Base-by-base conservation (phyloP, 2,113 vertebrate species). In the Puntigrus tetrazona region DNA sequence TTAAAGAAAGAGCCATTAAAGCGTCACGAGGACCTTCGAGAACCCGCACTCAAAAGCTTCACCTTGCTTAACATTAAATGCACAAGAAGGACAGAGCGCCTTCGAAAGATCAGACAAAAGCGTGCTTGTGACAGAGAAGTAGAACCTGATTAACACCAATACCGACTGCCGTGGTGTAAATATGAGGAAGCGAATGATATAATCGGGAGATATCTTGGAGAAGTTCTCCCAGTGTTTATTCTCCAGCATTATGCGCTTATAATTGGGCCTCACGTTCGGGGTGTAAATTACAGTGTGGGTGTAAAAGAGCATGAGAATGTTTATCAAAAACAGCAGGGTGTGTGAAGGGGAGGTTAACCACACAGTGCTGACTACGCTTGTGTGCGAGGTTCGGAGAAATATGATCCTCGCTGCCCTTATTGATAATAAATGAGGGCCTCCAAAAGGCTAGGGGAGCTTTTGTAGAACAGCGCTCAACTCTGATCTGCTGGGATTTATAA, bases 391-490 rank as follows among this genome's bases (percentile, higher is more conserved):
- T 45, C 29, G n/a, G 5, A 45, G 27, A 47, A 31, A 80, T 14
- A 43, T 47, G 78, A 80, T 80, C 9, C 22, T 13, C 1, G 1
- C 27, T 34, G 38, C 3, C 3, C n/a, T 31, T 34, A 43, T 34
- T 11, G 18, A 80, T 80, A 29, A 79, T 79, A 10, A 67, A 45
- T 59, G 31, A 80, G 9, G 34, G 34, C 34, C 13, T 29, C 8
- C 36, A 79, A 80, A 79, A 75, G 41, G 38, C 59, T 45, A 80
- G 22, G 13, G 41, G 31, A 47, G 38, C 41, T 47, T 65, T 11
- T 31, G 27, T 29, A 80, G 38, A 14, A 20, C 57, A 22, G 59
- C 18, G 67, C 9, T 47, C 14, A 22, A 27, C 18, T 27, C 13
- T 73, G 38, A 72, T 29, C 3, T 14, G 25, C 16, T 20, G 29